These are phyloP conservation scores for Clostera curtula DNA, from an alignment of 2,888 invertebrate genomes.

Conservation along the genomic window DNA sequence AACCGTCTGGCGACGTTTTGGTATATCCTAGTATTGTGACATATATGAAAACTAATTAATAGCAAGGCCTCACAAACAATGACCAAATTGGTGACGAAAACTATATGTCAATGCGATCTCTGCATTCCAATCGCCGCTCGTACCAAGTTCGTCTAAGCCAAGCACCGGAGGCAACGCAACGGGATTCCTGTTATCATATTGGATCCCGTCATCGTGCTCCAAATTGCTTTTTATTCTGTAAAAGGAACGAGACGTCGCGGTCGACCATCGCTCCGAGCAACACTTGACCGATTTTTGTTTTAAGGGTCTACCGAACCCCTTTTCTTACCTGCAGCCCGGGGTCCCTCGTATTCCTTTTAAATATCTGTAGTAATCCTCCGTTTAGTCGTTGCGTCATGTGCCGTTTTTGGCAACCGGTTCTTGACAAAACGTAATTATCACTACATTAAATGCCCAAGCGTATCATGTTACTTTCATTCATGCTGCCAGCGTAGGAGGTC, in stretches of 20 bases:
- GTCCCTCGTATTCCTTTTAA: conserved; percentile 33
- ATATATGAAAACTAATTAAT: not conserved
- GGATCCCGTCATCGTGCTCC: conserved; percentile 56
- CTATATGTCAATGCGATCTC: conserved; percentile 29
- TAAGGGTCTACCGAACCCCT: conserved; percentile 46
- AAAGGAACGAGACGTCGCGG: conserved; percentile 48
- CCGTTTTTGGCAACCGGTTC: conserved; percentile 8
- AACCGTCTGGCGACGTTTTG: no score
- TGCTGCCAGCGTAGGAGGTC: conserved; percentile 3
- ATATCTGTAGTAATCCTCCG: conserved; percentile 25
- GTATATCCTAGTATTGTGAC: no score
- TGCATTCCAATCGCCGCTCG: conserved; percentile 13
- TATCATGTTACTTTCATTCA: conserved; percentile 7
- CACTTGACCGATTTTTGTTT: conserved; percentile 49
- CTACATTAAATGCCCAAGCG: conserved; percentile 5
- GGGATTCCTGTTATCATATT: conserved; percentile 70
- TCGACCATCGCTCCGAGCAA: conserved; percentile 55
- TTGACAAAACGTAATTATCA: conserved; percentile 16
- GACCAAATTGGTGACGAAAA: conserved; percentile 34
- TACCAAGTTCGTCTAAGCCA: conserved; percentile 5
- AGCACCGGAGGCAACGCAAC: conserved; percentile 62
- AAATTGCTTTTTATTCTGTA: conserved; percentile 64
- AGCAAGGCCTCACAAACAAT: conserved; percentile 14
- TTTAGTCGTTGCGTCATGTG: conserved; percentile 27
- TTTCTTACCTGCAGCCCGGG: conserved; percentile 55